Evolutionary conservation across 2,888 invertebrate species (phyloP), one percentile per base, ranked within the genome.

Genomic region (Melanargia galathea): DNA sequence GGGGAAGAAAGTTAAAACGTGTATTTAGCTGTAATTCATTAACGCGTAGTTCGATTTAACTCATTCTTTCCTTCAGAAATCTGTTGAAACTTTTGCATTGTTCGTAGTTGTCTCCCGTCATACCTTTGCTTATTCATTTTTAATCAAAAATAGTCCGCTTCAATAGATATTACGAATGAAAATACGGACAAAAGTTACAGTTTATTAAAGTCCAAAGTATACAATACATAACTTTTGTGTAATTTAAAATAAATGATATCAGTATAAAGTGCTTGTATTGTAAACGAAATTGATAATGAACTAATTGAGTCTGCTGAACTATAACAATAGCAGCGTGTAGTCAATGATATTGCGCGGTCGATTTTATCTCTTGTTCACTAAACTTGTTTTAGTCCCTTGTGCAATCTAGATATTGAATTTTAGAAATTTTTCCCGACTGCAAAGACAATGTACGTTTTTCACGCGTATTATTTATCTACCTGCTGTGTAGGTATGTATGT

Each of bases 151-250:
- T n/a, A n/a, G n/a, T n/a, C n/a, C n/a, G n/a, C n/a, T n/a, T n/a
- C n/a, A n/a, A n/a, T 52, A 20, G 52, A 18, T 18, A 20, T 13
- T 26, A 4, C 52, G 18, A 20, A 16, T 4, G 51, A 33, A 52
- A 33, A 4, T 7, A 52, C 20, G 35, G 35, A n/a, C 20, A 35
- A 52, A 52, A 20, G 51, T 35, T 20, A 35, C 52, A 52, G 33
- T 35, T 52, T n/a, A 49, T 16, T 49, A 20, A 35, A 18, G 35
- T 52, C 35, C 35, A 35, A 52, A 52, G 52, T 22, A 16, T 30
- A 33, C 16, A 51, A 51, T 22, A 20, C 20, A 49, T 20, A 33
- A 13, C 35, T 13, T 35, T 35, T 35, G 35, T 51, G n/a, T 18
- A 1, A 33, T 51, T 33, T 16, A 10, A 33, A 33, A 30, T 16